These are phyloP conservation scores for Volucella zonaria DNA, from an alignment of 2,888 invertebrate genomes.

Conservation along the genomic window DNA sequence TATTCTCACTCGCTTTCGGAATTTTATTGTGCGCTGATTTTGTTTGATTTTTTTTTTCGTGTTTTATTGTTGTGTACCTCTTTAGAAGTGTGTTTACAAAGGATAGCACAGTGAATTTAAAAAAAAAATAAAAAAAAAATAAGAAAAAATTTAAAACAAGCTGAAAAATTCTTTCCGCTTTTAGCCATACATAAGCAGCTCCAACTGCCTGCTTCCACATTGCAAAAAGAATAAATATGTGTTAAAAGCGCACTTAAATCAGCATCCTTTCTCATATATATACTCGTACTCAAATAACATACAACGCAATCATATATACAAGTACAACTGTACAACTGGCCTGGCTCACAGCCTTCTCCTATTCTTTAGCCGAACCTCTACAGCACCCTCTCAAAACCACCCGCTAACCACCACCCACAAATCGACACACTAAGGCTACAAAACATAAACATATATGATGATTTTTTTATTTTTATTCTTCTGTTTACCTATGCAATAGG, in stretches of 20 bases:
- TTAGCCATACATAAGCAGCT: slow-evolving; percentile 46
- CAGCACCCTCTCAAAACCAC: slow-evolving; percentile 25
- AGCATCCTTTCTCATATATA: slow-evolving; percentile 66
- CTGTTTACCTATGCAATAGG: slow-evolving; percentile 63
- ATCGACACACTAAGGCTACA: slow-evolving; percentile 66
- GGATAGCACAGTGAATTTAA: slow-evolving; percentile 45
- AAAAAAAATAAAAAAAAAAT: slow-evolving; percentile 27
- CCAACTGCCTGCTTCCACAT: slow-evolving; percentile 49
- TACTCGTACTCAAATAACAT: neutral
- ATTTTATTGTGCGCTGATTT: slow-evolving; percentile 67
- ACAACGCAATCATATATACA: slow-evolving; percentile 56
- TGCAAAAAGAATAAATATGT: slow-evolving; percentile 68
- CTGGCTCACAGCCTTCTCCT: slow-evolving; percentile 13
- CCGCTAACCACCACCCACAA: slow-evolving; percentile 44
- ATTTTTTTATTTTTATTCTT: slow-evolving; percentile 61
- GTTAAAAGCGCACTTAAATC: slow-evolving; percentile 74
- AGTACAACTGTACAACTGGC: slow-evolving; percentile 42
- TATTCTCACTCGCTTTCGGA: slow-evolving; percentile 26
- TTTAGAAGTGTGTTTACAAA: slow-evolving; percentile 58
- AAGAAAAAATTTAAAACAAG: slow-evolving; percentile 56
- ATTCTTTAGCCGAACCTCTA: slow-evolving; percentile 34
- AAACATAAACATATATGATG: slow-evolving; percentile 68
- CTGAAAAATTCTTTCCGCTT: slow-evolving; percentile 63
- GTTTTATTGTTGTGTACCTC: slow-evolving; percentile 45
- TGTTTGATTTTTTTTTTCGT: slow-evolving; percentile 38